A percentile compares a stretch with the other conserved stretches of the same genome.
phyloP scores from a whole-genome alignment of 2,113 vertebrate species.

The Lasiurus cinereus region DNA sequence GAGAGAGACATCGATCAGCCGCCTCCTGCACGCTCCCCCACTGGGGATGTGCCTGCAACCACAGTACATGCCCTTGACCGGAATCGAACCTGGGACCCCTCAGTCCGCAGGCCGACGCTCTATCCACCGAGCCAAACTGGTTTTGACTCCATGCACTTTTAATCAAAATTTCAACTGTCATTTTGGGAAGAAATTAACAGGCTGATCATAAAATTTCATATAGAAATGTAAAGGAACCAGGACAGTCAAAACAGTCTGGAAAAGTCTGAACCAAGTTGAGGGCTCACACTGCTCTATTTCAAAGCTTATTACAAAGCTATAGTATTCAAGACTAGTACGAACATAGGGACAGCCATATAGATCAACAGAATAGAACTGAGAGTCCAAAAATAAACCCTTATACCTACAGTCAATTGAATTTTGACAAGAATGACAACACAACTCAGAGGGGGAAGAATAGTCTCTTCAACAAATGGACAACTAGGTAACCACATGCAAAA shows the following conservation, averaged over 20 bases:
- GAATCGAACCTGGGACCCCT: too few relatives aligned
- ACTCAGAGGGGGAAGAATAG: not conserved
- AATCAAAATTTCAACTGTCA: constrained; percentile 3
- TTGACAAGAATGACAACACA: not conserved
- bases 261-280: not conserved
- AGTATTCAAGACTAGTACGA: not conserved
- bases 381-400: not conserved
- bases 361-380: not conserved
- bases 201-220: not conserved
- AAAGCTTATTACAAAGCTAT: not conserved
- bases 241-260: not conserved
- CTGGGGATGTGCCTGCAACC: too few relatives aligned
- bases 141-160: not conserved
- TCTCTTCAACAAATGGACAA: not conserved
- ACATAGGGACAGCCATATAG: not conserved
- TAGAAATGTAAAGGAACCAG: not conserved
- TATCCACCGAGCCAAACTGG: too few relatives aligned
- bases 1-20: too few relatives aligned
- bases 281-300: not conserved
- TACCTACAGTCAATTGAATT: not conserved
- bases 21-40: too few relatives aligned
- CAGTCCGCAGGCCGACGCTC: too few relatives aligned
- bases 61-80: too few relatives aligned
- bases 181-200: not conserved
- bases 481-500: not conserved